A percentile compares a stretch with the other conserved stretches of the same genome.
phyloP scores from a whole-genome alignment of 2,113 vertebrate species.

The Rutilus rutilus region DNA sequence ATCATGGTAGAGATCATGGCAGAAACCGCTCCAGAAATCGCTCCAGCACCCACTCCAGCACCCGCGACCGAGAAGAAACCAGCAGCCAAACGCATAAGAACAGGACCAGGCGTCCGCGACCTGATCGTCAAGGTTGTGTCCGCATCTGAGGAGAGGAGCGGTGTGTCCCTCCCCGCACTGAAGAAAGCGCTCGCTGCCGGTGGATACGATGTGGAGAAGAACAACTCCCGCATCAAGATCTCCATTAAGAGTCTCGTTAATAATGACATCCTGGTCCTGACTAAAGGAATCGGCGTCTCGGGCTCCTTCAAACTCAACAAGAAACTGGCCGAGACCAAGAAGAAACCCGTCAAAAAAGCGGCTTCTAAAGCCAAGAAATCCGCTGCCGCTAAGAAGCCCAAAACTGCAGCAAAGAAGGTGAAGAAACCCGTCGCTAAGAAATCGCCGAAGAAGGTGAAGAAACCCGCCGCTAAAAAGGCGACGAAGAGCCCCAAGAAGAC shows the following conservation, averaged over 20 bases:
- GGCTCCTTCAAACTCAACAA: conserved; percentile 5
- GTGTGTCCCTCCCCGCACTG: conserved; percentile 14
- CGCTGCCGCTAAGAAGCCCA: background rate
- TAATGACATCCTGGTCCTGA: background rate
- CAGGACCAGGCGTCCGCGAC: background rate
- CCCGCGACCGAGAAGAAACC: background rate
- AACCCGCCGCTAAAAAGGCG: background rate
- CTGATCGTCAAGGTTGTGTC: conserved; percentile 11
- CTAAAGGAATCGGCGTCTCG: background rate
- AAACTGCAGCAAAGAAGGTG: background rate
- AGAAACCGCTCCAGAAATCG: too few species aligned
- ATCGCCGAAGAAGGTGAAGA: background rate
- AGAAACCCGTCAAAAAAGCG: background rate
- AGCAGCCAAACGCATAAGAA: background rate
- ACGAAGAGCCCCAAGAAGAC: background rate
- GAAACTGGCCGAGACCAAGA: background rate
- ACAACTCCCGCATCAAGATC: conserved; percentile 13
- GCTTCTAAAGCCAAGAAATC: background rate
- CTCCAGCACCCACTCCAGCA: background rate
- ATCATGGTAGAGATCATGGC: too few species aligned
- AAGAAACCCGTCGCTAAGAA: conserved; percentile 4
- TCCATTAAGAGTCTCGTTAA: background rate
- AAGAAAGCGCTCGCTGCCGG: conserved; percentile 22
- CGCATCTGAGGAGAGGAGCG: conserved; percentile 17
- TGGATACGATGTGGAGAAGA: conserved; percentile 7